phyloP scores from a whole-genome alignment of 2,888 invertebrate genomes.

The Lycia hirtaria region DNA sequence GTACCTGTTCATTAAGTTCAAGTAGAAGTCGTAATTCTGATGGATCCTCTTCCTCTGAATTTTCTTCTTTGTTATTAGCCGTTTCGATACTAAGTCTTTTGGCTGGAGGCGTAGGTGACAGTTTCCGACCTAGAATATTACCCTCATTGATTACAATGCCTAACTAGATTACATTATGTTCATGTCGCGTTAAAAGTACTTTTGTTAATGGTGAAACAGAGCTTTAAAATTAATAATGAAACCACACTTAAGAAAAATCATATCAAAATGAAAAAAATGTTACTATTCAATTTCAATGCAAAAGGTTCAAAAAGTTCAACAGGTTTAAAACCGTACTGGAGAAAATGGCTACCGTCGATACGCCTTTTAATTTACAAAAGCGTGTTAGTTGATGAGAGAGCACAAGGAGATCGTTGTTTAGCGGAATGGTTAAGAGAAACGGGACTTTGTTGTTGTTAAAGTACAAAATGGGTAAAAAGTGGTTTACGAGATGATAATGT shows the following conservation, averaged over 20 bases:
- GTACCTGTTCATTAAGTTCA: slow-evolving; percentile 94
- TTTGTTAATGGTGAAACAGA: slow-evolving; percentile 35
- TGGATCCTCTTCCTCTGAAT: slow-evolving; percentile 92
- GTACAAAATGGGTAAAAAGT: slow-evolving; percentile 35
- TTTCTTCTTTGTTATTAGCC: slow-evolving; percentile 89
- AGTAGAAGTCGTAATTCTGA: slow-evolving; percentile 93
- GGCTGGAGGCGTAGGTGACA: slow-evolving; percentile 88
- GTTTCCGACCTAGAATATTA: slow-evolving; percentile 85
- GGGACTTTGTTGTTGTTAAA: slow-evolving; percentile 44
- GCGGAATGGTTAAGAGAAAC: slow-evolving; percentile 18
- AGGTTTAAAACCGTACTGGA: slow-evolving; percentile 63
- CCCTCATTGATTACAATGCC: not conserved
- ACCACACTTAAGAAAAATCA: slow-evolving; percentile 37
- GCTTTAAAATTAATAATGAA: slow-evolving; percentile 43
- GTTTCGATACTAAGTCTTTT: slow-evolving; percentile 88
- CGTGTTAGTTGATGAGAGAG: slow-evolving; percentile 66
- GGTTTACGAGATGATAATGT: slow-evolving; percentile 51
- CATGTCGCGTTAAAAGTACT: slow-evolving; percentile 10
- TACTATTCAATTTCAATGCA: slow-evolving; percentile 51
- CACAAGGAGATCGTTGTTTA: slow-evolving; percentile 27
- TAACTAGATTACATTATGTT: slow-evolving; percentile 3
- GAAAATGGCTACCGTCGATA: slow-evolving; percentile 84
- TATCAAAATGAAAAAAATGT: slow-evolving; percentile 32
- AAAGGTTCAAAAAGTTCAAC: slow-evolving; percentile 44
- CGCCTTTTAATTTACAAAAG: slow-evolving; percentile 67